phyloP scores from a whole-genome alignment of 2,888 invertebrate genomes.

The Tachina grossa region DNA sequence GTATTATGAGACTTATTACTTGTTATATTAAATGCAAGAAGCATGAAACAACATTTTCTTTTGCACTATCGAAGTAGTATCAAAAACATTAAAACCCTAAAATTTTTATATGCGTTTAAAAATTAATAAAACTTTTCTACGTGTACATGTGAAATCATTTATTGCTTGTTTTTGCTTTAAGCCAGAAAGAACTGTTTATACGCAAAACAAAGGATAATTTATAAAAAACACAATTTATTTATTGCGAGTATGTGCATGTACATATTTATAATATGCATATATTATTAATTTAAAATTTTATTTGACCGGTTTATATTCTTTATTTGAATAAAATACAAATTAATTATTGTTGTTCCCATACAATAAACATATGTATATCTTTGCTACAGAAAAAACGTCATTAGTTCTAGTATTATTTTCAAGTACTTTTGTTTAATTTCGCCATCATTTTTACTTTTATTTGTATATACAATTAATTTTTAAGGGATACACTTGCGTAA shows the following conservation, averaged over 20 bases:
- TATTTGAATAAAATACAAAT: neutral
- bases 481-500: neutral
- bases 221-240: conserved; percentile 7
- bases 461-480: neutral
- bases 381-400: too few species aligned
- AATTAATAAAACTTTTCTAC: conserved; percentile 44
- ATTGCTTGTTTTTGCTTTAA: conserved; percentile 20
- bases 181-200: conserved; percentile 66
- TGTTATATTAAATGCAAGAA: too few species aligned
- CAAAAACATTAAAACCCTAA: conserved; percentile 5
- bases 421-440: neutral
- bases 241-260: neutral
- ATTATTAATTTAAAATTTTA: conserved; percentile 20
- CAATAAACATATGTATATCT: neutral
- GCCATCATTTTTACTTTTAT: neutral
- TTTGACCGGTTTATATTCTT: conserved; percentile 28
- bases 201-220: conserved; percentile 36
- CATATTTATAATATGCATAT: neutral
- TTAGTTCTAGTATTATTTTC: neutral
- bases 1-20: too few species aligned
- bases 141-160: neutral
- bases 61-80: conserved; percentile 32
- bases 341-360: conserved; percentile 4
- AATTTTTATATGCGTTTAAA: conserved; percentile 39
- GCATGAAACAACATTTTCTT: neutral